Conservation (phyloP, 2,888 invertebrate genomes). For the Orthosia gracilis region DNA sequence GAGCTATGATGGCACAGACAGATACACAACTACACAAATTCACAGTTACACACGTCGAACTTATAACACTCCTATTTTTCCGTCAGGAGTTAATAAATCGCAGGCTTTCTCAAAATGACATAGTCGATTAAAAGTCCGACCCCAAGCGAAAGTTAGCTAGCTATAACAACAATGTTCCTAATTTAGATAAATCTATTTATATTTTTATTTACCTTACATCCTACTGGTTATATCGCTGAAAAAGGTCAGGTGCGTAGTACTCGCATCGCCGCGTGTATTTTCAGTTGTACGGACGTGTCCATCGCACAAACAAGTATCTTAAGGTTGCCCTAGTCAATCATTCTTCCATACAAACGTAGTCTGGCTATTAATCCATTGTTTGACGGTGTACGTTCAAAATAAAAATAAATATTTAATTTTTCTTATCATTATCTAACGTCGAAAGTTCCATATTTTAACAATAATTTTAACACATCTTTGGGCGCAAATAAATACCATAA, state of each 20-base stretch:
- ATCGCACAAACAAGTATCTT: neutral
- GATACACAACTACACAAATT: neutral
- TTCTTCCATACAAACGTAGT: no score
- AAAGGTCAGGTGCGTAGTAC: slow-evolving; percentile 20
- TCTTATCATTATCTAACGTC: no score
- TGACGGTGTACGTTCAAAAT: no score
- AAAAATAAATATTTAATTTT: no score
- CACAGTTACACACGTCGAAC: no score
- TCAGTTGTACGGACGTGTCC: neutral
- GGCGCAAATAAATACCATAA: no score
- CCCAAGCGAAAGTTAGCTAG: neutral
- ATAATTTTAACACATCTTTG: no score
- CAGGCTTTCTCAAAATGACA: neutral
- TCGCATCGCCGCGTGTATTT: slow-evolving; percentile 3
- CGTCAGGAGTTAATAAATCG: neutral
- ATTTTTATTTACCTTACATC: slow-evolving; percentile 10
- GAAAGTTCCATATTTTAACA: no score
- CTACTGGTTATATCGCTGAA: neutral
- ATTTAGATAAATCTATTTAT: slow-evolving; percentile 30
- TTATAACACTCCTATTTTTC: no score
- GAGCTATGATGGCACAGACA: no score
- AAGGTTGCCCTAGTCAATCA: no score
- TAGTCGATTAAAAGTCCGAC: neutral
- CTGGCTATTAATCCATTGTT: no score
- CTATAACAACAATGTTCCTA: neutral